Conservation (phyloP, 2,113 vertebrate species). For the Pseudorectes ferrugineus region DNA sequence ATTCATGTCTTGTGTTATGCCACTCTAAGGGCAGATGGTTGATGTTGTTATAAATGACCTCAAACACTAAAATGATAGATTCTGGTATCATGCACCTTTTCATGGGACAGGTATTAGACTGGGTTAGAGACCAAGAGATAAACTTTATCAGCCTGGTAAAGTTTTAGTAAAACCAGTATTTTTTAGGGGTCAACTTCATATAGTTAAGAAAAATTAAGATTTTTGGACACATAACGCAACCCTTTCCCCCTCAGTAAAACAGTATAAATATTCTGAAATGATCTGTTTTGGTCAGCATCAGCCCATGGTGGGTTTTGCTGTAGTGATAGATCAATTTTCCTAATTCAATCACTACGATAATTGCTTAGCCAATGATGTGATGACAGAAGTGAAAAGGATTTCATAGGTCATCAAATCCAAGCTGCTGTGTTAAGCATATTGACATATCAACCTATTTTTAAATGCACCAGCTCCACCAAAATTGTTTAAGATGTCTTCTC, state of each 20-base stretch:
- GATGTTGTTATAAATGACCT: neutral
- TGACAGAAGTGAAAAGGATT: neutral
- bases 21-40: neutral
- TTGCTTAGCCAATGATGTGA: neutral
- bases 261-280: neutral
- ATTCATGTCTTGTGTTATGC: neutral
- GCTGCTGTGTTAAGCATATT: neutral
- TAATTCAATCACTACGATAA: neutral
- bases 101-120: neutral
- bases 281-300: neutral
- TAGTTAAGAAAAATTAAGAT: neutral
- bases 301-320: neutral
- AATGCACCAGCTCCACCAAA: neutral
- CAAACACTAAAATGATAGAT: neutral
- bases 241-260: neutral
- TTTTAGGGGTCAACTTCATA: neutral
- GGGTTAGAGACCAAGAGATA: neutral
- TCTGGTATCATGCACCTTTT: neutral
- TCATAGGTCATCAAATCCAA: neutral
- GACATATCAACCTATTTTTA: neutral
- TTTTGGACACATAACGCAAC: neutral
- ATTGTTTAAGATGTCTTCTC: neutral
- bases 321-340: neutral
- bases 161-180: neutral
- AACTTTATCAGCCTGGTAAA: neutral